These are phyloP conservation scores for Epirrhoe alternata DNA, from an alignment of 2,888 invertebrate species.

Conservation along the genomic window DNA sequence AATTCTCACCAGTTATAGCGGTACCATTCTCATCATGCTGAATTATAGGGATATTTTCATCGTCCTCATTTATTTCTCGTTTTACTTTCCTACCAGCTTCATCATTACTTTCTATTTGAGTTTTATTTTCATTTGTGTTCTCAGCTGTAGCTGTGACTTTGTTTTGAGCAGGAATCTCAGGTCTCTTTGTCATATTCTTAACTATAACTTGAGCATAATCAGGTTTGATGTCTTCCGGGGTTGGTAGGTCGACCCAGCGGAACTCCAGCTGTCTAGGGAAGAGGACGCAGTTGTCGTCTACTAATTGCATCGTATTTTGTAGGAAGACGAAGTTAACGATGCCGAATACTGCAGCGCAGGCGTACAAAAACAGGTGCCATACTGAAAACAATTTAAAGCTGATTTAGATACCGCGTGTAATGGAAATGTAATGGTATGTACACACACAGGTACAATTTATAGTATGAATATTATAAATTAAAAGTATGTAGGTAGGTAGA, in stretches of 20 bases:
- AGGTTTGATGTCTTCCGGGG: conserved; percentile 26
- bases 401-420: background rate
- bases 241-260: conserved; percentile 52
- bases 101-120: conserved; percentile 31
- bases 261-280: conserved; percentile 68
- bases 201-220: conserved; percentile 49
- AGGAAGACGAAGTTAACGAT: conserved; percentile 73
- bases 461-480: background rate
- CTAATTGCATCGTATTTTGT: conserved; percentile 67
- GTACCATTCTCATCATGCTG: conserved; percentile 49
- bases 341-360: conserved; percentile 68
- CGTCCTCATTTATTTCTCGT: conserved; percentile 48
- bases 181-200: conserved; percentile 34
- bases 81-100: conserved; percentile 47
- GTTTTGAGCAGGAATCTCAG: conserved; percentile 51
- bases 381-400: conserved; percentile 57
- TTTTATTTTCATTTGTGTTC: conserved; percentile 30
- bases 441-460: no score
- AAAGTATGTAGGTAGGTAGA: background rate
- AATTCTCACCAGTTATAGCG: conserved; percentile 53
- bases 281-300: conserved; percentile 67
- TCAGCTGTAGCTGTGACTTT: conserved; percentile 32
- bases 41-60: conserved; percentile 22
- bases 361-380: conserved; percentile 71
- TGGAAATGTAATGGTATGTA: no score